These are phyloP conservation scores for Drosophila pallidifrons DNA, from an alignment of 1,140 invertebrate genomes.

Conservation along the genomic window DNA sequence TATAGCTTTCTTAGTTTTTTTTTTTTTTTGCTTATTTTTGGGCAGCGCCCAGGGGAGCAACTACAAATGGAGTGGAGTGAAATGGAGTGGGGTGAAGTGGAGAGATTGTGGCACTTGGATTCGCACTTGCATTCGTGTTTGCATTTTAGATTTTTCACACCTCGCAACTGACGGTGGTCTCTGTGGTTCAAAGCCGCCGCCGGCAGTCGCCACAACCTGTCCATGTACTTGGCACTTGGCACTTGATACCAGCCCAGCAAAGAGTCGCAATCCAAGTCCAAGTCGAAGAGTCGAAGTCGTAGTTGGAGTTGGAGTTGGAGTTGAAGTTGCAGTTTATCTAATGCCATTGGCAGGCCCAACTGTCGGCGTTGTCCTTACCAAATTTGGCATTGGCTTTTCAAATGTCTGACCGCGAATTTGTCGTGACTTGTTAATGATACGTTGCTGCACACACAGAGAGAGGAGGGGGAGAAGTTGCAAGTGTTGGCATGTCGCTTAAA, in stretches of 20 bases:
- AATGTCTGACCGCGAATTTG: conserved; percentile 77
- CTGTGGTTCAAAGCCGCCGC: conserved; percentile 72
- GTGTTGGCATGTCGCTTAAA: conserved; percentile 83
- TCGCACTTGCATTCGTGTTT: conserved; percentile 57
- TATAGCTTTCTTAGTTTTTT: conserved; percentile 10
- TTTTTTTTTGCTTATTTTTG: conserved; percentile 50
- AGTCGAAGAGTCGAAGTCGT: conserved; percentile 13
- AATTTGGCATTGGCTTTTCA: conserved; percentile 77
- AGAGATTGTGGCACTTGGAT: conserved; percentile 23
- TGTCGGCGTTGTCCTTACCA: conserved; percentile 63
- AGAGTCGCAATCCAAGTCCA: background rate
- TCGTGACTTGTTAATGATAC: conserved; percentile 84
- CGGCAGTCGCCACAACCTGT: conserved; percentile 71
- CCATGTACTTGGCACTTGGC: conserved; percentile 67
- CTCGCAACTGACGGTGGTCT: conserved; percentile 65
- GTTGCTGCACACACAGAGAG: conserved; percentile 34
- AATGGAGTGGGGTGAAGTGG: conserved; percentile 45
- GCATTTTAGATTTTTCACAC: conserved; percentile 84
- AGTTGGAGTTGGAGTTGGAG: conserved; percentile 10
- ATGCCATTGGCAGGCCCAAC: conserved; percentile 57
- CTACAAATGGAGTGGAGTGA: conserved; percentile 74
- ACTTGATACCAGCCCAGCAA: conserved; percentile 38
- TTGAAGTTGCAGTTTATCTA: conserved; percentile 69
- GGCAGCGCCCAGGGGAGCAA: conserved; percentile 74
- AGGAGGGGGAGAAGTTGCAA: conserved; percentile 35